Base-by-base conservation (phyloP, 37 sponge, comb jelly and placozoan species). In the Halichondria panicea region DNA sequence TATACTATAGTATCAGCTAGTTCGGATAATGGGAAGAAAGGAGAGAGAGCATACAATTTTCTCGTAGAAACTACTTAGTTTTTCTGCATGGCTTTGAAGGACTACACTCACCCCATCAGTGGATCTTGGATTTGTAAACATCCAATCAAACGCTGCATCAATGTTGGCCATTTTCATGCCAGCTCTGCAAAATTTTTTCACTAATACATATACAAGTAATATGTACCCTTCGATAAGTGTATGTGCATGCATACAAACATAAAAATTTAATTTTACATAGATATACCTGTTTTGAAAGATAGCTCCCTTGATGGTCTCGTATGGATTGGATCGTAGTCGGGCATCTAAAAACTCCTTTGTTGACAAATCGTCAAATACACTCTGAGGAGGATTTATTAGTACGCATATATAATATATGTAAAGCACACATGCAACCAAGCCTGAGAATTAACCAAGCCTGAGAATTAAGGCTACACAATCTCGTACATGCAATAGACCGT, bases 141-240 rank as follows among this genome's bases (percentile, higher is more conserved):
- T 86, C 63, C 66, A 98, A 54, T 87, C 78, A 71, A 90, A 84
- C n/a, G 92, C 78, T n/a, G 89, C 83, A 84, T 98, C 95, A 24
- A 98, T 81, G 58, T 95, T 95, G 0, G 99, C 99, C 95, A 98
- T 94, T 63, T 98, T 98, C 95, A 94, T 92, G 3, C 93, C 99
- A 53, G 99, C 95, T 39, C 99, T 95, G 40, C 30, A 35, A n/a
- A 55, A 21, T 36, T 59, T 43, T 24, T 6, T 11, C 25, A n/a
- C n/a, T n/a, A n/a, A 48, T 48, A 11, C 52, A 48, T 48, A 18
- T 15, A 48, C 52, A 48, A 11, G 15, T 48, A 18, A 48, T 48
- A 48, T 18, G 13, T 15, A 48, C 13, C 52, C 11, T 15, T 18
- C 52, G 52, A 15, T 15, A 18, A 48, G 11, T 18, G 52, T 48